These are phyloP conservation scores for Micrasema longulum DNA, from an alignment of 1,140 invertebrate genomes.

Conservation along the genomic window DNA sequence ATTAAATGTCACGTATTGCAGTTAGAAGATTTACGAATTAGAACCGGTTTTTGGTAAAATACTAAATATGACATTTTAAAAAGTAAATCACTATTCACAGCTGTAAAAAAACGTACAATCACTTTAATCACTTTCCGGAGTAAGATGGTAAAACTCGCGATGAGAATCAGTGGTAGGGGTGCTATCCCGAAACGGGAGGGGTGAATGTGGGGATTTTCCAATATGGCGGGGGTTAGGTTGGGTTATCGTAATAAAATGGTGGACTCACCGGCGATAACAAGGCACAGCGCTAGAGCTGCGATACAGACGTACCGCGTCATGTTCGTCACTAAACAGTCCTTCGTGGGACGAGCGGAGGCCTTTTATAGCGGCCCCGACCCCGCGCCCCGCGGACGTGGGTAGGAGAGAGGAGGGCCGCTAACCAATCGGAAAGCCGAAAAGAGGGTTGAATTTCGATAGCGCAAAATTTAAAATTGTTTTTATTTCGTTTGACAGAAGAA, in stretches of 20 bases:
- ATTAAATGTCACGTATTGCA: too few species aligned
- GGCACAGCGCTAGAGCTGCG: slow-evolving; percentile 67
- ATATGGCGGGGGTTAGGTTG: slow-evolving; percentile 30
- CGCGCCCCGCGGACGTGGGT: slow-evolving; percentile 59
- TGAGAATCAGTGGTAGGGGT: neutral
- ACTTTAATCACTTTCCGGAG: slow-evolving; percentile 21
- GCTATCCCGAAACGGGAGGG: neutral
- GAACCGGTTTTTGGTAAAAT: too few species aligned
- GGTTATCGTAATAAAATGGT: slow-evolving; percentile 59
- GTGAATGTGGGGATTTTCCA: slow-evolving; percentile 4
- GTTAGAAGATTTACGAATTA: too few species aligned
- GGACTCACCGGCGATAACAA: slow-evolving; percentile 69
- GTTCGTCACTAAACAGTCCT: slow-evolving; percentile 70
- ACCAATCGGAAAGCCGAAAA: slow-evolving; percentile 7
- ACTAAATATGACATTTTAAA: too few species aligned
- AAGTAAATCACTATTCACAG: slow-evolving; percentile 21
- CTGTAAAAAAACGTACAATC: slow-evolving; percentile 25
- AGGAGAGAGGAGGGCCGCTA: neutral
- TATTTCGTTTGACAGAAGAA: neutral
- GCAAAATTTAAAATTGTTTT: neutral
- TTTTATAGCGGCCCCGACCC: slow-evolving; percentile 69
- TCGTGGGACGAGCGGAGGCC: slow-evolving; percentile 64
- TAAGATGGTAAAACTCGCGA: slow-evolving; percentile 11
- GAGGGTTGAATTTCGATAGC: slow-evolving; percentile 9
- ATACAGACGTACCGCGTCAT: slow-evolving; percentile 71